Evolutionary conservation across 2,797 vertebrate species (phyloP).

Genomic region (Antrozous pallidus): DNA sequence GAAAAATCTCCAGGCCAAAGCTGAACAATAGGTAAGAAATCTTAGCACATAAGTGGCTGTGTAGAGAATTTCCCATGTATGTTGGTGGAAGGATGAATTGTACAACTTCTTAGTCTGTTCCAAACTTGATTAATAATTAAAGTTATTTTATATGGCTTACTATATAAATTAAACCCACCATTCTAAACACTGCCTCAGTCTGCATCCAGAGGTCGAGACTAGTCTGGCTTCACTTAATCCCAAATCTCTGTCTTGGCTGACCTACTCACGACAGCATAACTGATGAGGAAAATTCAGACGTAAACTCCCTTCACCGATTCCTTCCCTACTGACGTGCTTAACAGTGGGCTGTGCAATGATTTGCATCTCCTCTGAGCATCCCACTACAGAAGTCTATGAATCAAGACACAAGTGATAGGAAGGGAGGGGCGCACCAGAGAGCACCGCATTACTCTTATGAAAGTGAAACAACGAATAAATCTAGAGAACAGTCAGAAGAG

Average conservation of each 20-base stretch:
- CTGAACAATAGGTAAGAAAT: neutral
- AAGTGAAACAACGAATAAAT: conserved; percentile 59
- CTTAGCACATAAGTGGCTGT: neutral
- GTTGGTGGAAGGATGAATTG: neutral
- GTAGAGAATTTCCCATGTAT: neutral
- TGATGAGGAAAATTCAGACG: neutral
- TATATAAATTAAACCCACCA: neutral
- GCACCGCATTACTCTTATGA: conserved; percentile 53
- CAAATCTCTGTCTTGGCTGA: neutral
- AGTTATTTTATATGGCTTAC: neutral
- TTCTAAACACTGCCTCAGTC: neutral
- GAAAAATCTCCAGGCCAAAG: conserved; percentile 25
- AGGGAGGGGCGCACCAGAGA: conserved; percentile 19
- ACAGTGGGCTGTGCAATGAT: neutral
- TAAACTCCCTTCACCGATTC: neutral
- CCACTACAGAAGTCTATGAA: conserved; percentile 36
- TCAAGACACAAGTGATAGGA: conserved; percentile 49
- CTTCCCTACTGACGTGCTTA: neutral
- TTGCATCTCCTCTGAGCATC: conserved; percentile 50
- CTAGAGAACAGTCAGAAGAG: conserved; percentile 56
- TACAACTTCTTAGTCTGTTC: neutral
- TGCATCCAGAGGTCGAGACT: neutral
- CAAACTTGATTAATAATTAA: conserved; percentile 42
- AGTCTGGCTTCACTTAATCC: neutral
- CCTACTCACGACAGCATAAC: neutral